Evolutionary conservation across 2,888 invertebrate genomes (phyloP).

Genomic region (Plebejus anna): DNA sequence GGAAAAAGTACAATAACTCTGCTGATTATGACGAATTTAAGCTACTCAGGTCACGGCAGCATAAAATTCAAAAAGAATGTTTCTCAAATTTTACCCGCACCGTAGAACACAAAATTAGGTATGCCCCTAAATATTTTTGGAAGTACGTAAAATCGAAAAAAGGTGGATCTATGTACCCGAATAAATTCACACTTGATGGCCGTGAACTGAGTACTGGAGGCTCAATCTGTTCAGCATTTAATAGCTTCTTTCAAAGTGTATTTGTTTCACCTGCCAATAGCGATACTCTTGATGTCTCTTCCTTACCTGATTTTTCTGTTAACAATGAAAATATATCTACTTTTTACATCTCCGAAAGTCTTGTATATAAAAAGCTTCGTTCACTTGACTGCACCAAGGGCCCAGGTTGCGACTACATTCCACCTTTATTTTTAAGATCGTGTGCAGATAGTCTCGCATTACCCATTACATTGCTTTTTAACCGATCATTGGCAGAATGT

Average conservation of each 20-base stretch:
- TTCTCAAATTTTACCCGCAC: background rate
- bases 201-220: background rate
- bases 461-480: background rate
- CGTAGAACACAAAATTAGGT: background rate
- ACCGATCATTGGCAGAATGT: background rate
- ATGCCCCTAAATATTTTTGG: conserved; percentile 21
- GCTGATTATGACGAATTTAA: background rate
- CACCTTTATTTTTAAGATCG: background rate
- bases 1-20: conserved; percentile 11
- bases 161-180: background rate
- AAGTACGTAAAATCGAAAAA: conserved; percentile 29
- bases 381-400: background rate
- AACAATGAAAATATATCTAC: background rate
- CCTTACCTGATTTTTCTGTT: background rate
- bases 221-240: background rate
- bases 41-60: background rate
- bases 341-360: background rate
- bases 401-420: background rate
- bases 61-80: conserved; percentile 16
- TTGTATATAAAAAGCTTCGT: background rate
- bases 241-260: background rate
- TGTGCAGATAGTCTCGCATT: background rate
- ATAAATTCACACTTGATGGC: background rate
- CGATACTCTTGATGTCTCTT: no score
- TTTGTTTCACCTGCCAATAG: background rate